Base-by-base conservation (phyloP, 2,797 vertebrate genomes). In the Myoxocephalus aenaeus region DNA sequence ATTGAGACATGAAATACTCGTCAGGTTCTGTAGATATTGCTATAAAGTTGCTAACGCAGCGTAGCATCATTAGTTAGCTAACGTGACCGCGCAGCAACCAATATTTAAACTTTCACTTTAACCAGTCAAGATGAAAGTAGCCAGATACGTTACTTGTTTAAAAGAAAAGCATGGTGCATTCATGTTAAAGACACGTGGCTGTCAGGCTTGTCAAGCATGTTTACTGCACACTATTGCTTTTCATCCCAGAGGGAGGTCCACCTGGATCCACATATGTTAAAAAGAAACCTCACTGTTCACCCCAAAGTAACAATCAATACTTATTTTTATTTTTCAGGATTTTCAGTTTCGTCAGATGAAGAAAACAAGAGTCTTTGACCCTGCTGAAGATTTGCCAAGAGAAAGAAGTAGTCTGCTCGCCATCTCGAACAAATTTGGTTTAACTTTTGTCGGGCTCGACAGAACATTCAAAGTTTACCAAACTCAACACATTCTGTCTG, bases 281-380 rank as follows among this genome's bases (percentile, higher is more conserved):
- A 38, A 36, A 36, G 9, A 8, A 36, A 8, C 36, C 3, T 1
- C 29, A 50, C 29, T 40, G 3, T 3, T 63, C 1, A 56, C 18
- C 8, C 15, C 36, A 29, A 51, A 78, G 4, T 68, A 59, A 63
- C 29, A 66, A 20, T 40, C 32, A 12, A 1, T 50, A 32, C 22
- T 57, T 48, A 20, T 62, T 5, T 75, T 48, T 80, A 1, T 62
- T 57, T 68, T 69, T 68, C 90, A 99, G 98, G 97, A 99, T 87
- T 99, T 99, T 80, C 96, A 98, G 84, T 99, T 99, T 90, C 95
- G 96, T 72, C 97, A 99, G 0, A 96, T 99, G 95, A 98, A 97
- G 94, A 98, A 98, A 86, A 90, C 96, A 0, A 95, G 96, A 7
- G 92, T 99, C 62, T 99, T 99, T 65, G 93, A 96, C 0, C 65